phyloP scores from a whole-genome alignment of 2,113 vertebrate species.

The Sceloporus tristichus region DNA sequence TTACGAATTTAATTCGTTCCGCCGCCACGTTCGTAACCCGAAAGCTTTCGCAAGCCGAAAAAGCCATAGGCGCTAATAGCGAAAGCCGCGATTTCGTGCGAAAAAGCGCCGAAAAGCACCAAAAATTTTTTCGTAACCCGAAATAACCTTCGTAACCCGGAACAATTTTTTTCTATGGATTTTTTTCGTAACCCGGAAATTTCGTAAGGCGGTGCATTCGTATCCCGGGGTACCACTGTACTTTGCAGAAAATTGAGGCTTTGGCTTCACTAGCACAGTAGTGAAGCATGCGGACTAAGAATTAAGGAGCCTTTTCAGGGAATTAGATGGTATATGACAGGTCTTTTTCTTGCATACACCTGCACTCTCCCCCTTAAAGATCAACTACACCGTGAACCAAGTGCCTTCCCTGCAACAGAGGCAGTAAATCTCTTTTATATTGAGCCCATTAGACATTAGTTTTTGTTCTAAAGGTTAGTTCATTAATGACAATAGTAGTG shows the following conservation, averaged over 20 bases:
- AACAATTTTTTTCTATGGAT: too few species aligned
- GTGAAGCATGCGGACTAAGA: neutral
- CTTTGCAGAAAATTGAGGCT: conserved; percentile 13
- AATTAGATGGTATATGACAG: neutral
- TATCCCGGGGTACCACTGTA: too few species aligned
- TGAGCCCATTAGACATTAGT: conserved; percentile 70
- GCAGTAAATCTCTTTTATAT: conserved; percentile 33
- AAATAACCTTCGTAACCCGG: too few species aligned
- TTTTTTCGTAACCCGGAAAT: too few species aligned
- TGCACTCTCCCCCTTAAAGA: conserved; percentile 17
- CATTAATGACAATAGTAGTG: conserved; percentile 52
- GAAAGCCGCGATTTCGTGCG: too few species aligned
- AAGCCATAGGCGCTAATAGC: too few species aligned
- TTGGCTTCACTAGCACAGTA: neutral
- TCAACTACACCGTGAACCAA: conserved; percentile 48
- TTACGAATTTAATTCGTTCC: too few species aligned
- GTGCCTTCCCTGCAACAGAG: neutral
- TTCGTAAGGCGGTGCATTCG: too few species aligned
- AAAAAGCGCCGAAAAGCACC: too few species aligned
- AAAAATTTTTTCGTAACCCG: too few species aligned
- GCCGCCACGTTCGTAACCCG: too few species aligned
- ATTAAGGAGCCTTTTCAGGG: conserved; percentile 9
- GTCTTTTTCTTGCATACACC: conserved; percentile 12
- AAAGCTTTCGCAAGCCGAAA: too few species aligned
- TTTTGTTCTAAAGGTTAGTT: conserved; percentile 59